Evolutionary conservation across 1,140 invertebrate species (phyloP), one percentile per base, ranked within the genome.

Genomic region (Chlorops oryzae): DNA sequence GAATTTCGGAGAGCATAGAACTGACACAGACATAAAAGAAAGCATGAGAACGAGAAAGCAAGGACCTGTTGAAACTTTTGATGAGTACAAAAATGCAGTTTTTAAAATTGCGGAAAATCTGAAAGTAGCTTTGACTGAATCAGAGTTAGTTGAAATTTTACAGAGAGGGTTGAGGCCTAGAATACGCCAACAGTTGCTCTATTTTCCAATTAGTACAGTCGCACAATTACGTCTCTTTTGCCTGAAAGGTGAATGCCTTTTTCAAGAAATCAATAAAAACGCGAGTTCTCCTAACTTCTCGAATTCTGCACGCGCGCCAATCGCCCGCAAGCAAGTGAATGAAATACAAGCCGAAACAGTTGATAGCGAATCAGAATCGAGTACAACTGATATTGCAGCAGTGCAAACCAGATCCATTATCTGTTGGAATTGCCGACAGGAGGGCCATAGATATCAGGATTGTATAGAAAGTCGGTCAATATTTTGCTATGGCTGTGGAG

Each of bases 401-500:
- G n/a, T n/a, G n/a, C n/a, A n/a, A n/a, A n/a, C n/a, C n/a, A n/a
- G n/a, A n/a, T n/a, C n/a, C n/a, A n/a, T n/a, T n/a, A n/a, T n/a
- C 23, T 53, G 46, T 39, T 54, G 40, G 52, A 54, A 54, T 23
- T 54, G 52, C 15, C 32, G 47, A 3, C 23, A 49, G 3, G 17
- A 37, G 2, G 47, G 47, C 9, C 52, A 50, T 32, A 46, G 52
- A 18, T 50, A 50, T 27, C 23, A 46, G 7, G 48, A 50, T 34
- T 54, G 52, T 41, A 39, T 46, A 24, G 44, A 17, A 34, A 15
- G 22, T 21, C n/a, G 47, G 24, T 37, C 41, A 2, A 39, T 50
- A 17, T 50, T 53, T 43, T 53, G 47, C 24, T 54, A 50, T 22
- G 42, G 35, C n/a, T 54, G 47, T 41, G 42, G 47, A 23, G 20